Evolutionary conservation across 2,888 invertebrate genomes (phyloP).

Genomic region (Sphecodes monilicornis): DNA sequence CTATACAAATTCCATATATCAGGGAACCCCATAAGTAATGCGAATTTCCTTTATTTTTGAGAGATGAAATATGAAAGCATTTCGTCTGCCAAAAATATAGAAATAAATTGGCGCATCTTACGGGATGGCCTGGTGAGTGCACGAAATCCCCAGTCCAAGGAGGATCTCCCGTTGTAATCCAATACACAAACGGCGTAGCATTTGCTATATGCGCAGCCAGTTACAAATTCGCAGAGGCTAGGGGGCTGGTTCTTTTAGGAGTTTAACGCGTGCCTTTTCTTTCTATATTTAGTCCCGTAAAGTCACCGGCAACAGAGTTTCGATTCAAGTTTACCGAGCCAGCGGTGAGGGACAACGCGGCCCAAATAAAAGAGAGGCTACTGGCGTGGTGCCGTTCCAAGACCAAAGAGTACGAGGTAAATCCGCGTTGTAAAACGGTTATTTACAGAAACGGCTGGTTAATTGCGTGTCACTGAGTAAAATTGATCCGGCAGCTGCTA

Average conservation of each 20-base stretch:
- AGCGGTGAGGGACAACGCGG: conserved; percentile 95
- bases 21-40: background rate
- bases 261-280: conserved; percentile 44
- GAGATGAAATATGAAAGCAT: background rate
- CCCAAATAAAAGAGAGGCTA: conserved; percentile 98
- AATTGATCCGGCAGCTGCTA: conserved; percentile 27
- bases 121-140: background rate
- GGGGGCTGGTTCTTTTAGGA: conserved; percentile 33
- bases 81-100: background rate
- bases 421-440: conserved; percentile 50
- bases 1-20: background rate
- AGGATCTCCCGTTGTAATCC: background rate
- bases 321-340: conserved; percentile 97
- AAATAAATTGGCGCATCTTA: background rate
- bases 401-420: conserved; percentile 98
- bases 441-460: conserved; percentile 49
- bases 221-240: background rate
- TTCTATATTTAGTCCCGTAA: conserved; percentile 89
- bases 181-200: background rate
- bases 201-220: conserved; percentile 6
- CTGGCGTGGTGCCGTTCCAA: conserved; percentile 99
- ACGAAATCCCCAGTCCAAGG: background rate
- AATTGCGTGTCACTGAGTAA: conserved; percentile 24
- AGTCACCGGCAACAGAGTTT: conserved; percentile 89
- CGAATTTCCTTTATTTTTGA: background rate